Evolutionary conservation across 2,113 vertebrate species (phyloP), one percentile per base, ranked within the genome.

Genomic region (Blennius ocellaris): DNA sequence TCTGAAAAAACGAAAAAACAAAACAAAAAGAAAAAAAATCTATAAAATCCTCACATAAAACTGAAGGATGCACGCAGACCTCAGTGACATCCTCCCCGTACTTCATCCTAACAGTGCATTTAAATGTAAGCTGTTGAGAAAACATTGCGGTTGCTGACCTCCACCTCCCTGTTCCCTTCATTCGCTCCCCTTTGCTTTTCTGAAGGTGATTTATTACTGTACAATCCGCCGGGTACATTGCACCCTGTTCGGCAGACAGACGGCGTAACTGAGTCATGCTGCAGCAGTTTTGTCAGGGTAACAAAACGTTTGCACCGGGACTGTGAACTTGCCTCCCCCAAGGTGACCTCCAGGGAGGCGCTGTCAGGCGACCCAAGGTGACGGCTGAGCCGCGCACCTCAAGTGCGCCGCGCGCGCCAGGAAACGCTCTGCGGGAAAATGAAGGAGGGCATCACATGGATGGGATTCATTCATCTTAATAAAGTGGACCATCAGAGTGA

Each of bases 401-500:
- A 65, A 69, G 62, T 16, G 15, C 7, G 12, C 55, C 3, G 6
- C 2, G 16, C 71, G 37, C 51, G 50, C 11, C 5, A 69, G 61
- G 66, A 30, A 76, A 69, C 41, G 76, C 53, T 69, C 76, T 58
- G 69, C 78, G 55, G 73, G 75, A 55, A 75, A 84, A 85, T 82
- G 66, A 63, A 82, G 73, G 73, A 59, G 62, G 77, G 81, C 73
- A 68, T 82, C 73, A 59, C 64, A 3, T 1, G 54, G 83, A 82
- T 60, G 62, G 63, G 77, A 84, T 80, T 77, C 83, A 92, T 90
- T 90, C 82, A 81, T 90, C 89, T 88, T 90, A 84, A 90, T 92
- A 87, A 90, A 90, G 83, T 66, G 78, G 76, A 78, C 74, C 84
- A 86, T 90, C 83, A 87, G 76, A 82, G 67, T 81, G 81, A 81